Conservation (phyloP, 2,797 vertebrate genomes). For the Potorous gilbertii region DNA sequence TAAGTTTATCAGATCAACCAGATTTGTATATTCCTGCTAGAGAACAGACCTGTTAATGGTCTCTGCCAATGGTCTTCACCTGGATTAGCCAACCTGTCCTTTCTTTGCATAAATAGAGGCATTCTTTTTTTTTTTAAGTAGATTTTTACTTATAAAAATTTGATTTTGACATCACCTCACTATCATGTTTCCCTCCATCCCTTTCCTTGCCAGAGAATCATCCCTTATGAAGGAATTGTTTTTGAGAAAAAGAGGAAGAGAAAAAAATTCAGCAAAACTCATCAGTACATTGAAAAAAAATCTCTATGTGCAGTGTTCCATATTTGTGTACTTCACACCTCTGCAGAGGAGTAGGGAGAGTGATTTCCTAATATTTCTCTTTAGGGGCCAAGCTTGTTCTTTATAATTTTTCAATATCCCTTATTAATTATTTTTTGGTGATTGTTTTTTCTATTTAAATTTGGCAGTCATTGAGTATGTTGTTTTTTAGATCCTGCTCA, state of each 20-base stretch:
- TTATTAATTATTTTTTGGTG: slow-evolving; percentile 8
- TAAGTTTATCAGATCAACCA: background rate
- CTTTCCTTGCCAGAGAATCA: background rate
- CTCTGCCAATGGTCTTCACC: background rate
- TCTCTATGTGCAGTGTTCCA: background rate
- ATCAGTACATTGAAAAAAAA: background rate
- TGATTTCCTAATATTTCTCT: slow-evolving; percentile 13
- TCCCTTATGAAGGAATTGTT: background rate
- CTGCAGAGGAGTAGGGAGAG: background rate
- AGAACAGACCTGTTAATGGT: background rate
- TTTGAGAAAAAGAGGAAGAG: background rate
- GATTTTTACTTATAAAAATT: background rate
- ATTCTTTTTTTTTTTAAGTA: slow-evolving; percentile 17
- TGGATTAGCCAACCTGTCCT: background rate
- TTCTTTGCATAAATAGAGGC: slow-evolving; percentile 12
- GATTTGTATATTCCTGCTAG: background rate
- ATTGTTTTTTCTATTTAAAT: background rate
- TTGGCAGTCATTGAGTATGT: background rate
- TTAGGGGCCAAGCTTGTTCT: slow-evolving; percentile 11
- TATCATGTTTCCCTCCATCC: background rate
- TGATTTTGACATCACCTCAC: background rate
- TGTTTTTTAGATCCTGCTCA: background rate
- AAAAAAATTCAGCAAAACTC: background rate
- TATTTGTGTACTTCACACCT: background rate
- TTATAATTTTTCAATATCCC: background rate